These are phyloP conservation scores for Scolopax mira DNA, from an alignment of 2,113 vertebrate genomes.

Conservation along the genomic window DNA sequence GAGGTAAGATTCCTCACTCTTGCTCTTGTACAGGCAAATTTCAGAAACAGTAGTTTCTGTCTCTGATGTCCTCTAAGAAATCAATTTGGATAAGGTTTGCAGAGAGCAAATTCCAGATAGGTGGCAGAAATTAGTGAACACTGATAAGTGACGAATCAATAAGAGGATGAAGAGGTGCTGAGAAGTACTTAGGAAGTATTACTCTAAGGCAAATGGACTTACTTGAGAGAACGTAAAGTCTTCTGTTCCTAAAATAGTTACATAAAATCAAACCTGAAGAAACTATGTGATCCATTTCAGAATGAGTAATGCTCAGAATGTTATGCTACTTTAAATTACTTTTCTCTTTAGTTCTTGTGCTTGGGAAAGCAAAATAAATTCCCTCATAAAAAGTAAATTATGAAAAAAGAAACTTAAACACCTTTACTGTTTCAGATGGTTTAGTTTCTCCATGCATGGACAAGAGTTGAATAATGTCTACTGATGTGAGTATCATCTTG, in stretches of 20 bases:
- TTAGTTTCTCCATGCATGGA: not conserved
- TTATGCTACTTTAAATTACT: not conserved
- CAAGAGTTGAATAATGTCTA: constrained; percentile 1
- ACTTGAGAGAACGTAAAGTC: not conserved
- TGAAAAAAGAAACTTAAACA: not conserved
- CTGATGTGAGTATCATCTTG: not conserved
- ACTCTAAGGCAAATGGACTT: not conserved
- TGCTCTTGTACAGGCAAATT: not conserved
- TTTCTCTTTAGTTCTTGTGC: not conserved
- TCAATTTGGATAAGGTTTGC: not conserved
- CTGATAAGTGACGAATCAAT: not conserved
- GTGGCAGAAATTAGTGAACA: not conserved
- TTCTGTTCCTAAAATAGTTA: not conserved
- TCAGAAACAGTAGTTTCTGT: not conserved
- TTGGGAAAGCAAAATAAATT: not conserved
- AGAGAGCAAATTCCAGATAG: not conserved
- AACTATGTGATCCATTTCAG: not conserved
- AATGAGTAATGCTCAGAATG: not conserved
- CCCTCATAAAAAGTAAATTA: not conserved
- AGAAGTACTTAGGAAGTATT: not conserved
- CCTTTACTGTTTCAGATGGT: not conserved
- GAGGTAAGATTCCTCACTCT: not conserved
- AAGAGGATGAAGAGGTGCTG: not conserved
- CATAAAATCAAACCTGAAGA: not conserved
- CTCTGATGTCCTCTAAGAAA: not conserved